Base-by-base conservation (phyloP, 2,888 invertebrate species). In the Sialis lutaria region DNA sequence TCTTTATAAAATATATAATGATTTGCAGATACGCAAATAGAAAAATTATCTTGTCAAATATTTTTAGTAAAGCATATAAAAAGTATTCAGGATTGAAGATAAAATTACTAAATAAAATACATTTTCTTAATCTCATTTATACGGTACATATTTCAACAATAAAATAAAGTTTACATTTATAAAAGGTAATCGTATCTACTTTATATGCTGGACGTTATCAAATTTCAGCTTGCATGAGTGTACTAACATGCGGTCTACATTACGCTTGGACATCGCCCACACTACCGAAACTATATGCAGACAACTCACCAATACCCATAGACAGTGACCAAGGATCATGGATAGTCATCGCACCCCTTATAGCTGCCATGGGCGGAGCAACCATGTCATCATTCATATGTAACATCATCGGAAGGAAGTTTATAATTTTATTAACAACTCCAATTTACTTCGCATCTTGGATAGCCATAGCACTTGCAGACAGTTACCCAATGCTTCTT, bases 321-420 rank as follows among this genome's bases (percentile, higher is more conserved):
- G 63, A 67, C 13, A 50, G 60, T 30, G 68, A 68, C 50, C 66
- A 75, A 56, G 71, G 73, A 53, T 74, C 76, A 55, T 75, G 75
- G 74, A 70, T 77, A 59, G 75, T 75, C 1, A 77, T 79, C 43
- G 70, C 79, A 56, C 75, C 75, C 61, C 69, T 78, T 51, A 64
- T 79, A 42, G 79, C 78, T 53, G 76, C 76, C 1, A 70, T 76
- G 30, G 61, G 76, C 40, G 79, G 79, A 34, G 75, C 75, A 6
- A 58, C 77, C 4, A 64, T 74, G 12, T 72, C 77, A 10, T 79
- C 77, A 32, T 69, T 75, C 56, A 63, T 76, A 50, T 75, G 79
- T 46, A 78, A 81, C 58, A 65, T 68, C 50, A 68, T 77, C 50
- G 82, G 82, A n/a, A 68, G 82, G n/a, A 80, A 80, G 58, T 70